A percentile compares a stretch with the other conserved stretches of the same genome.
Evolutionary conservation across 1,140 invertebrate genomes (phyloP).

Genomic region (Drosophila rufa): DNA sequence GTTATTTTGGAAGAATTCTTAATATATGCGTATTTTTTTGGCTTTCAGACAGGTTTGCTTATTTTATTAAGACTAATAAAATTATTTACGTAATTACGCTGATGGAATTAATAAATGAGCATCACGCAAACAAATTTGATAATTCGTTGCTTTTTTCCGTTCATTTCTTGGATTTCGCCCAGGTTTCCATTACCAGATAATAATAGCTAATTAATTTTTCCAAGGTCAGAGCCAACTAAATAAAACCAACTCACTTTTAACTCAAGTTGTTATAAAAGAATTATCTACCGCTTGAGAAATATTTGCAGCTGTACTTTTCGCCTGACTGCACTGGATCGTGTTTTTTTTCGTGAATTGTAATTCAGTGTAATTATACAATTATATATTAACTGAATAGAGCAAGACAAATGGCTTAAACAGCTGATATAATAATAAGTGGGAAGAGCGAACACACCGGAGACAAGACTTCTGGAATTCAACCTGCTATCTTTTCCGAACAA

Average conservation of each 20-base stretch:
- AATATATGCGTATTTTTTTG: constrained; percentile 3
- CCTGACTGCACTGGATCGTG: constrained; percentile 15
- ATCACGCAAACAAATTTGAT: constrained; percentile 5
- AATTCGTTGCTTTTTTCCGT: background rate
- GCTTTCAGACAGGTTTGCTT: constrained; percentile 20
- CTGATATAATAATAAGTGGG: constrained; percentile 14
- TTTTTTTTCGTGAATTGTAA: constrained; percentile 13
- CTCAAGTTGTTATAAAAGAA: background rate
- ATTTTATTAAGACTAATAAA: constrained; percentile 3
- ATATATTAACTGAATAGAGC: constrained; percentile 7
- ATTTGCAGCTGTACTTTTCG: constrained; percentile 26
- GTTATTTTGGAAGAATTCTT: constrained; percentile 20
- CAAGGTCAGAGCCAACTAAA: constrained; percentile 22
- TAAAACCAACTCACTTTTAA: constrained; percentile 13
- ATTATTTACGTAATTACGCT: constrained; percentile 9
- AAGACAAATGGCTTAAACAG: constrained; percentile 11
- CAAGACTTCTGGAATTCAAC: background rate
- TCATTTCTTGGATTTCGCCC: constrained; percentile 17
- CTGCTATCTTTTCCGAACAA: constrained; percentile 8
- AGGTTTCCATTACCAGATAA: constrained; percentile 6
- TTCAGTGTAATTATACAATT: constrained; percentile 15
- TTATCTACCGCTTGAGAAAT: constrained; percentile 26
- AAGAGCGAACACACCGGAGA: background rate
- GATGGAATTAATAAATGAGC: constrained; percentile 5
- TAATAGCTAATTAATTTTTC: constrained; percentile 1